These are phyloP conservation scores for Spicauda simplicius DNA, from an alignment of 2,888 invertebrate species.

Conservation along the genomic window DNA sequence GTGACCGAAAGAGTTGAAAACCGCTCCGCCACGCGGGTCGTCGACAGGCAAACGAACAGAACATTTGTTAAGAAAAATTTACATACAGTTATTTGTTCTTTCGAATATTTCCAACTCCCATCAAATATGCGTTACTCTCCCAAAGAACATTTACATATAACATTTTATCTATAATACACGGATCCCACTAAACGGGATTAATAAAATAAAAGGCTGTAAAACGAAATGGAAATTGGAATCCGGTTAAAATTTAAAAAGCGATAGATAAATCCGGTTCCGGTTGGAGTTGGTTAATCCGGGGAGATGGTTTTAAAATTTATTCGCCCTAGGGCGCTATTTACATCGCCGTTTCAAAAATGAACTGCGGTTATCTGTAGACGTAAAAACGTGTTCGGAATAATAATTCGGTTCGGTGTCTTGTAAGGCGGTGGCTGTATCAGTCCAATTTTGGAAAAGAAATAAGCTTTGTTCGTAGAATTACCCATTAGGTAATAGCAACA, in stretches of 20 bases:
- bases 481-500: background rate
- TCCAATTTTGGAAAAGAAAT: slow-evolving; percentile 8
- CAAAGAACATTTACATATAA: no score
- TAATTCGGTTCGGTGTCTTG: slow-evolving; percentile 16
- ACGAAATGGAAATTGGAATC: slow-evolving; percentile 30
- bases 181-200: slow-evolving; percentile 23
- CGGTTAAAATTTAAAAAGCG: slow-evolving; percentile 38
- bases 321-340: slow-evolving; percentile 79
- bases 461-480: background rate
- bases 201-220: slow-evolving; percentile 32
- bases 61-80: no score
- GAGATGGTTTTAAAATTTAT: slow-evolving; percentile 79
- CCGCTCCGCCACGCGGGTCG: no score
- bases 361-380: slow-evolving; percentile 79
- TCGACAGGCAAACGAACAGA: no score
- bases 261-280: slow-evolving; percentile 42
- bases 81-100: no score
- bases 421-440: background rate
- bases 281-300: slow-evolving; percentile 51
- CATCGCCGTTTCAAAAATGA: slow-evolving; percentile 81
- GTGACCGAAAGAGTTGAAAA: no score
- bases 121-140: no score
- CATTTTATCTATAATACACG: slow-evolving; percentile 8
- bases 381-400: slow-evolving; percentile 76
- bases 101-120: no score